phyloP scores from a whole-genome alignment of 2,888 invertebrate genomes.

The Lydus trimaculatus region DNA sequence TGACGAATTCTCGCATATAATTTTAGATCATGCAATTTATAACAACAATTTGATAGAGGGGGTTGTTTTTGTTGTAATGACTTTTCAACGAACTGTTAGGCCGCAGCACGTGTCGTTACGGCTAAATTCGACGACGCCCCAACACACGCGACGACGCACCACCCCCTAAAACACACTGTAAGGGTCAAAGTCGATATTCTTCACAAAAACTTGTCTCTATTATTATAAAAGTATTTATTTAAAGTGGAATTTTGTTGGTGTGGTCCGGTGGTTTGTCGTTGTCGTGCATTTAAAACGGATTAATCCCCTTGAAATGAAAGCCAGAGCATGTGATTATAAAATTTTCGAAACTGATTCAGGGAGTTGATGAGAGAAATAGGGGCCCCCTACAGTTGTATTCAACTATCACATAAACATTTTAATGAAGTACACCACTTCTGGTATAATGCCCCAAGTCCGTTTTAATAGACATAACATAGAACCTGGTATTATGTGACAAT shows the following conservation, averaged over 20 bases:
- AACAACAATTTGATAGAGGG: neutral
- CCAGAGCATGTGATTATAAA: constrained; percentile 32
- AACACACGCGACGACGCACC: constrained; percentile 38
- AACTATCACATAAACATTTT: constrained; percentile 59
- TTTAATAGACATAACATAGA: constrained; percentile 60
- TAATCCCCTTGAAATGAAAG: constrained; percentile 20
- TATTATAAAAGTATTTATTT: constrained; percentile 7
- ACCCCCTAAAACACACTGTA: constrained; percentile 14
- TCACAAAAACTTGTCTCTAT: neutral
- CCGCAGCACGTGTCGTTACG: constrained; percentile 46
- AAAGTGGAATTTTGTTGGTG: neutral
- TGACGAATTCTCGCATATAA: neutral
- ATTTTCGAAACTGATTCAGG: constrained; percentile 40
- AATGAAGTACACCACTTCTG: constrained; percentile 60
- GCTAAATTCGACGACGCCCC: constrained; percentile 34
- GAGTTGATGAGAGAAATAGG: constrained; percentile 21
- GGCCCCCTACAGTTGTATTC: constrained; percentile 53
- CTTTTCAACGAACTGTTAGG: constrained; percentile 50
- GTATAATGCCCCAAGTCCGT: constrained; percentile 57
- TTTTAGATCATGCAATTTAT: neutral
- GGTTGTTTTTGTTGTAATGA: constrained; percentile 41
- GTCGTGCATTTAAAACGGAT: constrained; percentile 20
- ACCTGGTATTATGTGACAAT: constrained; percentile 54
- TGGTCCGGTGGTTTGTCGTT: constrained; percentile 11
- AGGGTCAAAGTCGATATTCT: constrained; percentile 2